These are phyloP conservation scores for Petrocephalus schoutedeni DNA, from an alignment of 2,797 vertebrate genomes.

Conservation along the genomic window DNA sequence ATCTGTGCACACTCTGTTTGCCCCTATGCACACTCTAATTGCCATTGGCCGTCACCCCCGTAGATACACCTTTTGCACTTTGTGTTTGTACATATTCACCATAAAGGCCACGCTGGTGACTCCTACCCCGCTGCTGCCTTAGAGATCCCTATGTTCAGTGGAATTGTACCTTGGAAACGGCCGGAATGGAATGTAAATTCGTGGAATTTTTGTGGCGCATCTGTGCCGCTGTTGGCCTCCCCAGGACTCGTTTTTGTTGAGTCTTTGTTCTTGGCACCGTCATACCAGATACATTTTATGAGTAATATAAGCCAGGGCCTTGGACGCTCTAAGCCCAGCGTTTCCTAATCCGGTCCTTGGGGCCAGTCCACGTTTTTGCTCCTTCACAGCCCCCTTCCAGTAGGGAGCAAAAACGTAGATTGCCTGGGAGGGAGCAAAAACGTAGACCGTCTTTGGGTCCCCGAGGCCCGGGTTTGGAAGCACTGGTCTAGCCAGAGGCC, in stretches of 20 bases:
- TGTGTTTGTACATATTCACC: background rate
- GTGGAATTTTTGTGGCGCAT: conserved; percentile 12
- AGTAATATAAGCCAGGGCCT: background rate
- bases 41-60: background rate
- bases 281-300: background rate
- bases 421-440: background rate
- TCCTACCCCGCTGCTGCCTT: background rate
- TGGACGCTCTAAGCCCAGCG: background rate
- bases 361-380: background rate
- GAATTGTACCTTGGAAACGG: conserved; percentile 9
- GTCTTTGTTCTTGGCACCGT: background rate
- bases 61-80: background rate
- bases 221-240: background rate
- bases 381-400: background rate
- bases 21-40: background rate
- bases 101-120: background rate
- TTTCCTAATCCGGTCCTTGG: background rate
- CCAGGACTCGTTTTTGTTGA: background rate
- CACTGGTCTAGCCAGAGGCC: background rate
- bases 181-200: background rate
- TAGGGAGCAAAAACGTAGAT: background rate
- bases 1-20: no score
- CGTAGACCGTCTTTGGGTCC: background rate
- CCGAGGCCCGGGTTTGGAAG: background rate
- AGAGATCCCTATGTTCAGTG: background rate